Conservation (phyloP, 2,888 invertebrate species). For the Ashinkailepas kermadecensis region DNA sequence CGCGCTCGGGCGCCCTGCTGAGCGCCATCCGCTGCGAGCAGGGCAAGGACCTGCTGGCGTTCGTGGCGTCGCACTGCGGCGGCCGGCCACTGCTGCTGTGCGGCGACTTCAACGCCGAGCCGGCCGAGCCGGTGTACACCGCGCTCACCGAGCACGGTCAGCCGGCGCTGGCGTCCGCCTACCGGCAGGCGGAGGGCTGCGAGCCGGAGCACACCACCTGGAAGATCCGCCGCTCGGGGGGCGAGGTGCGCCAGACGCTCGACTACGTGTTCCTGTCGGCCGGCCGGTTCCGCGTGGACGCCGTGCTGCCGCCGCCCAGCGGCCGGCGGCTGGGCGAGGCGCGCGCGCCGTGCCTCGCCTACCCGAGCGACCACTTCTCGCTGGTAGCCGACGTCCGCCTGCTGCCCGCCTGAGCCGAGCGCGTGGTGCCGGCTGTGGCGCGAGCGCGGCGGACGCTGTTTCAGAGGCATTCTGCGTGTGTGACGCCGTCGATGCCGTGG, state of each 20-base stretch:
- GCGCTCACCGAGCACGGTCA: slow-evolving; percentile 30
- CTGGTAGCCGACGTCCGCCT: slow-evolving; percentile 39
- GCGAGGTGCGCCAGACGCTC: slow-evolving; percentile 61
- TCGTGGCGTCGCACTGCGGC: slow-evolving; percentile 46
- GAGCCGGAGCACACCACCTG: slow-evolving; percentile 69
- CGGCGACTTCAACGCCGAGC: slow-evolving; percentile 71
- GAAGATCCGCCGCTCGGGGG: slow-evolving; percentile 56
- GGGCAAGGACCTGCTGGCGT: slow-evolving; percentile 57
- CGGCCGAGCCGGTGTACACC: slow-evolving; percentile 58
- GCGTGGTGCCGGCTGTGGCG: too few species aligned
- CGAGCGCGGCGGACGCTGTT: too few species aligned
- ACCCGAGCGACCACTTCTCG: slow-evolving; percentile 71
- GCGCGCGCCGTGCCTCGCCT: slow-evolving; percentile 58
- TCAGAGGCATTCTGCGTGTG: too few species aligned
- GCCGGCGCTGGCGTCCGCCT: slow-evolving; percentile 32
- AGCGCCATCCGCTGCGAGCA: slow-evolving; percentile 62
- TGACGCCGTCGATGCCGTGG: too few species aligned
- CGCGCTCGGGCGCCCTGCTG: slow-evolving; percentile 57
- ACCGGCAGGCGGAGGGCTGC: slow-evolving; percentile 38
- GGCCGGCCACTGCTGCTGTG: slow-evolving; percentile 56
- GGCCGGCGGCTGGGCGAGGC: slow-evolving; percentile 58
- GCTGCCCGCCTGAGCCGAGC: too few species aligned
- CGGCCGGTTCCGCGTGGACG: slow-evolving; percentile 50
- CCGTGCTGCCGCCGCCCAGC: slow-evolving; percentile 54
- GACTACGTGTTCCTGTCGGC: slow-evolving; percentile 64